phyloP scores from a whole-genome alignment of 2,888 invertebrate genomes.

The Orthosia gracilis region DNA sequence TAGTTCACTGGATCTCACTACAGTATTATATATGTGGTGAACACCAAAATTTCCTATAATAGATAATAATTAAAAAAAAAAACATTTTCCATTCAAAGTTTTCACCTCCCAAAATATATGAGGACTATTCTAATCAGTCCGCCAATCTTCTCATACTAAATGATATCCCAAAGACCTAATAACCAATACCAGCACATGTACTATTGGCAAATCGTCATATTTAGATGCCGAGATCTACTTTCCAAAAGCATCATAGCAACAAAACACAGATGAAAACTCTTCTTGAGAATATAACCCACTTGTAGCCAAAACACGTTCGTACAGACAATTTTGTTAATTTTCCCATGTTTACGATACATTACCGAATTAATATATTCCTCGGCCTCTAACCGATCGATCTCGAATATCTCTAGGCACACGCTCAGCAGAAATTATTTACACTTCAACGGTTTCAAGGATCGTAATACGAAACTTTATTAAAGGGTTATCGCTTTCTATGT shows the following conservation, averaged over 20 bases:
- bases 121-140: background rate
- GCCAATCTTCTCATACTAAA: background rate
- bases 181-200: background rate
- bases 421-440: constrained; percentile 58
- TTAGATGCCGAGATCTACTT: background rate
- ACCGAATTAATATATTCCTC: constrained; percentile 50
- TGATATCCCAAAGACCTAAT: background rate
- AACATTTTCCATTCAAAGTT: background rate
- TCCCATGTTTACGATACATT: constrained; percentile 44
- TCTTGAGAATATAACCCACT: background rate
- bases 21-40: too few species aligned
- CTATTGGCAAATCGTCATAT: background rate
- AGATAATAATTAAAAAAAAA: too few species aligned
- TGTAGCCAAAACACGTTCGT: constrained; percentile 11
- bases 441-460: constrained; percentile 65
- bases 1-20: too few species aligned
- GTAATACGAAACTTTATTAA: constrained; percentile 64
- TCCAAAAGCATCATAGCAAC: background rate
- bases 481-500: constrained; percentile 50
- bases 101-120: background rate
- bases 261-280: background rate
- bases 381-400: constrained; percentile 48
- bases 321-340: constrained; percentile 27
- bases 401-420: constrained; percentile 56
- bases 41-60: too few species aligned